These are phyloP conservation scores for Copidosoma floridanum DNA, from an alignment of 1,140 invertebrate genomes.

Conservation along the genomic window DNA sequence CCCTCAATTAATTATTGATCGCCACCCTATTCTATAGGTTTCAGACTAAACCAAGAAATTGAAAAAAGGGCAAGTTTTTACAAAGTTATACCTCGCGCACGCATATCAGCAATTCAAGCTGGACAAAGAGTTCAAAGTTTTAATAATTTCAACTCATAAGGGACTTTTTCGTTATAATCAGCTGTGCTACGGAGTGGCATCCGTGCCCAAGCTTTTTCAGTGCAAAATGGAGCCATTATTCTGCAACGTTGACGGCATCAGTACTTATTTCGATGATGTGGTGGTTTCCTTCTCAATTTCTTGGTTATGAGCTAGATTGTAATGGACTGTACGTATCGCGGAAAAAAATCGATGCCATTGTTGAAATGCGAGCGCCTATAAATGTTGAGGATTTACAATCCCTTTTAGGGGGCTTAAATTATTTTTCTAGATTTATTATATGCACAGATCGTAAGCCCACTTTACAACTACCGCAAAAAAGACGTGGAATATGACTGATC, in stretches of 20 bases:
- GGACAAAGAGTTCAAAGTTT: slow-evolving; percentile 6
- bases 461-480: slow-evolving; percentile 22
- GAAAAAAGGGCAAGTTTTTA: no score
- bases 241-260: no score
- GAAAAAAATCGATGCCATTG: slow-evolving; percentile 31
- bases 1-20: no score
- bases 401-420: slow-evolving; percentile 42
- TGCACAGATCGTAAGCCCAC: slow-evolving; percentile 25
- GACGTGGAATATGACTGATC: slow-evolving; percentile 22
- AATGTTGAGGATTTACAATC: slow-evolving; percentile 32
- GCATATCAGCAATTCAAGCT: slow-evolving; percentile 22
- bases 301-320: slow-evolving; percentile 5
- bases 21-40: no score
- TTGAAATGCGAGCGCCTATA: slow-evolving; percentile 30
- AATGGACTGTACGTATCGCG: not conserved
- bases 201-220: slow-evolving; percentile 19
- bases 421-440: slow-evolving; percentile 26
- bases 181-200: slow-evolving; percentile 17
- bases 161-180: slow-evolving; percentile 17
- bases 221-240: slow-evolving; percentile 33
- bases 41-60: no score
- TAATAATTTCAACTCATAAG: slow-evolving; percentile 18
- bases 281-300: slow-evolving; percentile 31
- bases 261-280: slow-evolving; percentile 36
- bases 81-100: slow-evolving; percentile 15